Percentiles rank a stretch among this genome's conserved stretches.
Evolutionary conservation across 2,797 vertebrate species (phyloP).

Genomic region (Aselliscus stoliczkanus): DNA sequence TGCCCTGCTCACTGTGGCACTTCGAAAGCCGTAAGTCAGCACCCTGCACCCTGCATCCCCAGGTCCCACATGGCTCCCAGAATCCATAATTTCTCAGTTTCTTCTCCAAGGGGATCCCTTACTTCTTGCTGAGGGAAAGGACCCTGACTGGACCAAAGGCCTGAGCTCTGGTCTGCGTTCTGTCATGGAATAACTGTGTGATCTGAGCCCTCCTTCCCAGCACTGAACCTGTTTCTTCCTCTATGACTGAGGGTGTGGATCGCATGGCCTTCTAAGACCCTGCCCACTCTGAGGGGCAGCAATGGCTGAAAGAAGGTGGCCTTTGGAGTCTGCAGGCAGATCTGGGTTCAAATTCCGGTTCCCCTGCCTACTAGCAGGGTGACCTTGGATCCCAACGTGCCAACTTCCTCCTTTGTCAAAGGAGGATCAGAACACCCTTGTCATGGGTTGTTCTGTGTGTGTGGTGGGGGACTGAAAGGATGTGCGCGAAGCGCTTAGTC

Average conservation of each 20-base stretch:
- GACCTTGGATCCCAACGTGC: neutral
- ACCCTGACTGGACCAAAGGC: neutral
- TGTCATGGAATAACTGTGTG: neutral
- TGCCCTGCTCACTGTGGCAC: conserved; percentile 93
- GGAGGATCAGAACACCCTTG: neutral
- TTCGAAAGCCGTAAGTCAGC: conserved; percentile 91
- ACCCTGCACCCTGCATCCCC: neutral
- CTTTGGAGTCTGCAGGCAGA: neutral
- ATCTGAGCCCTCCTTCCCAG: neutral
- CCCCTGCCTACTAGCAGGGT: neutral
- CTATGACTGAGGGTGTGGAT: neutral
- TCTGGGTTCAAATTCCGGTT: conserved; percentile 8
- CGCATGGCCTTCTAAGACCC: neutral
- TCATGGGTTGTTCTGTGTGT: neutral
- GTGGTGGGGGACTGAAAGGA: neutral
- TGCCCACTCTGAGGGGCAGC: neutral
- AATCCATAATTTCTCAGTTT: fast-evolving
- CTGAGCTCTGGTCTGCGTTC: neutral
- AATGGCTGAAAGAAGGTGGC: neutral
- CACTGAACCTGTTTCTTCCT: neutral
- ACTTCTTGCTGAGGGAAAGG: neutral
- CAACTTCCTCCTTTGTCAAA: neutral
- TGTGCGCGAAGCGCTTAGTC: neutral
- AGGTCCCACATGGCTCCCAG: neutral
- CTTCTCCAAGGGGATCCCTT: neutral